Base-by-base conservation (phyloP, 2,888 invertebrate species). In the Mechanitis mazaeus region DNA sequence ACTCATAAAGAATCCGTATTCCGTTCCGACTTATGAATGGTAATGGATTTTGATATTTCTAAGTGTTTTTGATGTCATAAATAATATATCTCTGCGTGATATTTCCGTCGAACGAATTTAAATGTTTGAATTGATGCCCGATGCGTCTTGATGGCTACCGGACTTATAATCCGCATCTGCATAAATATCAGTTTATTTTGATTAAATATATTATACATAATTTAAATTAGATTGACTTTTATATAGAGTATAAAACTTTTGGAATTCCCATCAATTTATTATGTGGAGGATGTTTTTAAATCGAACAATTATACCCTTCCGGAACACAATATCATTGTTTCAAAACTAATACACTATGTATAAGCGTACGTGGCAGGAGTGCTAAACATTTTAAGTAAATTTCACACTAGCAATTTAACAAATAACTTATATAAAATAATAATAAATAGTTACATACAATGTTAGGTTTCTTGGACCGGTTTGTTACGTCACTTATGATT, bases 31-130 rank as follows among this genome's bases (percentile, higher is more conserved):
- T 88, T 89, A 87, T 90, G 90, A 90, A 90, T 90, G 90, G 85
- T 83, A 87, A 88, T 87, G 86, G 80, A 84, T 85, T 87, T 86
- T 84, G 86, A 85, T 87, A 87, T 87, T 87, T 78, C 85, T 84
- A 86, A 87, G 87, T 85, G 87, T 90, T 87, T 87, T 83, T 84
- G 80, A 85, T 80, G 81, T 85, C 85, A 84, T 88, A 87, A 87
- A 88, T 87, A 83, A 88, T 86, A 81, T 83, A 87, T 83, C 88
- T 80, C 87, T 70, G 87, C 87, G 84, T 87, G 89, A 87, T 88
- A 87, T 86, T 87, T 88, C 90, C 89, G 87, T 81, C 79, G 81
- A 77, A 77, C 81, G 80, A 81, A 83, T 85, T 85, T 82, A 79
- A 83, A 83, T 81, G 79, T 82, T 82, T 75, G 79, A 84, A 82